Percentiles rank a stretch among this genome's conserved stretches.
Conservation (phyloP, 2,888 invertebrate species). For the Drosophila algonquin region DNA sequence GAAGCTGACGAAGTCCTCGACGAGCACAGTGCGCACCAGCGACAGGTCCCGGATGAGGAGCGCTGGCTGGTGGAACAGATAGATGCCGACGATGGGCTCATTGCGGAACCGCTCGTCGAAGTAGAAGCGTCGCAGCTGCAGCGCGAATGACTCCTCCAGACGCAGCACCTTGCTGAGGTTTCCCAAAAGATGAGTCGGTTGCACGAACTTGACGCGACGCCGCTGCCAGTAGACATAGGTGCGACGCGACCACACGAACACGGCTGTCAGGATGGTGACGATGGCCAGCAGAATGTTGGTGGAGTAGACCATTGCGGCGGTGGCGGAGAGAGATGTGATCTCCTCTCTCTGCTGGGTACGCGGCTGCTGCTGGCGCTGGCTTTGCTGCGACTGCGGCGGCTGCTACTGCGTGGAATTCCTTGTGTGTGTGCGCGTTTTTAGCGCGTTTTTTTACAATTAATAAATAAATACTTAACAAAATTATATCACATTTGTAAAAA, state of each 20-base stretch:
- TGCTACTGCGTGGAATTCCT: neutral
- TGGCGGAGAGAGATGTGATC: conserved; percentile 25
- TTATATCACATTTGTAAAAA: conserved; percentile 70
- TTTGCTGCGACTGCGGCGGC: conserved; percentile 6
- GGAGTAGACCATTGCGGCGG: conserved; percentile 74
- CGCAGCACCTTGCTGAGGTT: conserved; percentile 83
- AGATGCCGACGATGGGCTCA: conserved; percentile 82
- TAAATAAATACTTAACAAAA: conserved; percentile 76
- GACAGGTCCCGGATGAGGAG: conserved; percentile 84
- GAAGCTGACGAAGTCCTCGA: conserved; percentile 85
- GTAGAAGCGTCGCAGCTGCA: conserved; percentile 83
- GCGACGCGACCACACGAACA: conserved; percentile 81
- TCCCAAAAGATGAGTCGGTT: conserved; percentile 83
- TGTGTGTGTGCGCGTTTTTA: neutral
- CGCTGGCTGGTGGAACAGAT: conserved; percentile 84
- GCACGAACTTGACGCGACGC: conserved; percentile 82
- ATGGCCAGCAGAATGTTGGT: conserved; percentile 77
- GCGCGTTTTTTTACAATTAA: conserved; percentile 32
- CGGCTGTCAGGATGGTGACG: conserved; percentile 74
- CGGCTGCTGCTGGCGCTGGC: neutral
- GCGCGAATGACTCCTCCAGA: conserved; percentile 77
- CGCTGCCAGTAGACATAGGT: conserved; percentile 84
- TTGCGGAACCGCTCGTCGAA: conserved; percentile 70
- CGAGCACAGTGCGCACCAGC: conserved; percentile 83
- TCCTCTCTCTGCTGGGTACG: neutral